phyloP scores from a whole-genome alignment of 2,888 invertebrate species.

The Trachelus iudaicus region DNA sequence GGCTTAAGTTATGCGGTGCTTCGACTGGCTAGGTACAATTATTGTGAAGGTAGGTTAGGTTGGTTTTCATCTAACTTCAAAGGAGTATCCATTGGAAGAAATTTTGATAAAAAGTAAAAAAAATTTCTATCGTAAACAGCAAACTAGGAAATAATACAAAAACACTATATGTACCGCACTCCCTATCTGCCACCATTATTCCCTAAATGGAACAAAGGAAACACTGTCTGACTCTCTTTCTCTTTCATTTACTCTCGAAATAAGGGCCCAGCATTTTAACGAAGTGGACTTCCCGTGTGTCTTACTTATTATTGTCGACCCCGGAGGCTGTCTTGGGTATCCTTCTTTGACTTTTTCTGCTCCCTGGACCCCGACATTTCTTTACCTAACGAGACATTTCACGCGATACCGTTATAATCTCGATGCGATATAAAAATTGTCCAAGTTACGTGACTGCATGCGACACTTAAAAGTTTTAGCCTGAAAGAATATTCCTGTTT shows the following conservation, averaged over 20 bases:
- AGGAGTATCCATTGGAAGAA: neutral
- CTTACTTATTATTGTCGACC: neutral
- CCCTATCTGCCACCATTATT: neutral
- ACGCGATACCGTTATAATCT: neutral
- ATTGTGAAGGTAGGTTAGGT: conserved; percentile 28
- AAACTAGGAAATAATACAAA: neutral
- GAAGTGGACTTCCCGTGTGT: neutral
- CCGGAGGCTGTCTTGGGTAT: neutral
- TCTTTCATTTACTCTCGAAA: neutral
- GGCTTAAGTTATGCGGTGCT: conserved; percentile 11
- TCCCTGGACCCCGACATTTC: neutral
- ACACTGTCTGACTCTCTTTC: neutral
- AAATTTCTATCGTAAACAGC: neutral
- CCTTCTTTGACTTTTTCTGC: neutral
- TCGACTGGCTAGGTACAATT: conserved; percentile 25
- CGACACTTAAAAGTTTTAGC: neutral
- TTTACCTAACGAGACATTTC: neutral
- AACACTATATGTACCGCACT: neutral
- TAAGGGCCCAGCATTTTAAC: neutral
- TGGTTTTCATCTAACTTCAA: neutral
- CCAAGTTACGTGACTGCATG: neutral
- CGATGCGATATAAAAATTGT: neutral
- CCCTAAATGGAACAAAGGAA: neutral
- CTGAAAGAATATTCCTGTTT: neutral
- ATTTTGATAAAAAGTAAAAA: neutral